These are phyloP conservation scores for Muscidifurax raptorellus DNA, from an alignment of 1,140 invertebrate species.

Conservation along the genomic window DNA sequence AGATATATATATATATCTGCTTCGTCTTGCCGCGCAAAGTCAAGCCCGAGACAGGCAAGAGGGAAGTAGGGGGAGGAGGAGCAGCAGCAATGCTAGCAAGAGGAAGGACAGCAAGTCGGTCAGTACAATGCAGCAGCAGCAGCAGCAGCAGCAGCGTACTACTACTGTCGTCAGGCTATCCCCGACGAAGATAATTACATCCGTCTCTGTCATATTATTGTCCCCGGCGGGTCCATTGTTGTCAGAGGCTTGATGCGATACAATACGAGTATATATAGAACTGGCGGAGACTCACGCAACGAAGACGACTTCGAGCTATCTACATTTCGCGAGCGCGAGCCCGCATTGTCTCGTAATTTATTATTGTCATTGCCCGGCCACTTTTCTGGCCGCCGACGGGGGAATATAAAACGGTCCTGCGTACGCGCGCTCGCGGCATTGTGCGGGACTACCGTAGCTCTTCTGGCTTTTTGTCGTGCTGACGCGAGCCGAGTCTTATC, in stretches of 20 bases:
- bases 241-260: constrained; percentile 57
- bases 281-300: constrained; percentile 50
- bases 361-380: constrained; percentile 58
- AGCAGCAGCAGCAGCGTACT: constrained; percentile 43
- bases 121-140: constrained; percentile 40
- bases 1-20: neutral
- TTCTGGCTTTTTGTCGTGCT: constrained; percentile 5
- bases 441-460: neutral
- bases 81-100: neutral
- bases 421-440: neutral
- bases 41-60: neutral
- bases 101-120: neutral
- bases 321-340: neutral
- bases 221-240: constrained; percentile 62
- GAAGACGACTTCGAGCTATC: constrained; percentile 37
- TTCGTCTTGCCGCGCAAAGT: neutral
- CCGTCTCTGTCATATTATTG: constrained; percentile 68
- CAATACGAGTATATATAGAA: constrained; percentile 63
- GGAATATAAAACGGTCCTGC: neutral
- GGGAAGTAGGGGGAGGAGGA: too few species aligned
- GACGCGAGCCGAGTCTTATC: constrained; percentile 1
- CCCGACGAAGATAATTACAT: constrained; percentile 67
- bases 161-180: constrained; percentile 41
- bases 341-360: constrained; percentile 64
- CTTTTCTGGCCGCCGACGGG: neutral